These are phyloP conservation scores for Bursaphelenchus okinawaensis DNA, from an alignment of 2,888 invertebrate species.

Conservation along the genomic window DNA sequence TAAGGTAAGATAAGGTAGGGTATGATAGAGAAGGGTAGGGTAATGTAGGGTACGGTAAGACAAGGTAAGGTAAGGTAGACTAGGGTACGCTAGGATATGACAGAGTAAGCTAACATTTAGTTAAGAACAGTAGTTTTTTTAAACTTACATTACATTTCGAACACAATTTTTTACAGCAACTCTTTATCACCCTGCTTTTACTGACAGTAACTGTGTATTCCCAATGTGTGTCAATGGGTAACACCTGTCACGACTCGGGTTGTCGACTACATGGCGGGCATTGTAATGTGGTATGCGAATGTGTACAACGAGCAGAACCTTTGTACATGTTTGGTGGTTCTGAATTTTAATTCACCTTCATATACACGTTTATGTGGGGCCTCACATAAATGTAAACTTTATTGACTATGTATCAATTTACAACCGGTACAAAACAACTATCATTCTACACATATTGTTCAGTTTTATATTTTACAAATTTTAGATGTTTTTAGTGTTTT, in stretches of 20 bases:
- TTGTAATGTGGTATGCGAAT: slow-evolving; percentile 24
- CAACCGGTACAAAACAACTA: too few species aligned
- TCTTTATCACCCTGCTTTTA: slow-evolving; percentile 9
- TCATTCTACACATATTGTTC: too few species aligned
- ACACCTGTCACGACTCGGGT: slow-evolving; percentile 23
- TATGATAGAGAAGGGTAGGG: too few species aligned
- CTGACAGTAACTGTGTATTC: background rate
- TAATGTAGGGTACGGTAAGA: too few species aligned
- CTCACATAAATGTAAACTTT: too few species aligned
- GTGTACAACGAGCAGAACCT: slow-evolving; percentile 19
- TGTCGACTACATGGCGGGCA: slow-evolving; percentile 25
- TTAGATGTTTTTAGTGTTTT: too few species aligned
- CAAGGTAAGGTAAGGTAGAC: too few species aligned
- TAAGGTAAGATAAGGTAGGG: too few species aligned
- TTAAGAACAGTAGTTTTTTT: background rate
- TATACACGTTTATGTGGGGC: too few species aligned
- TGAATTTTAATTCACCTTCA: slow-evolving; percentile 6
- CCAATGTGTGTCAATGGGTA: slow-evolving; percentile 24
- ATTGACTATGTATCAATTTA: too few species aligned
- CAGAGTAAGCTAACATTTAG: background rate
- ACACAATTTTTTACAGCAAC: slow-evolving; percentile 2
- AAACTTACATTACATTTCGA: background rate
- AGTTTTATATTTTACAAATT: too few species aligned
- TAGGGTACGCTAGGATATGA: too few species aligned
- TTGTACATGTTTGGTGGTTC: background rate